Percentiles rank a stretch among this genome's conserved stretches.
Conservation (phyloP, 2,888 invertebrate species). For the Philonicus albiceps region DNA sequence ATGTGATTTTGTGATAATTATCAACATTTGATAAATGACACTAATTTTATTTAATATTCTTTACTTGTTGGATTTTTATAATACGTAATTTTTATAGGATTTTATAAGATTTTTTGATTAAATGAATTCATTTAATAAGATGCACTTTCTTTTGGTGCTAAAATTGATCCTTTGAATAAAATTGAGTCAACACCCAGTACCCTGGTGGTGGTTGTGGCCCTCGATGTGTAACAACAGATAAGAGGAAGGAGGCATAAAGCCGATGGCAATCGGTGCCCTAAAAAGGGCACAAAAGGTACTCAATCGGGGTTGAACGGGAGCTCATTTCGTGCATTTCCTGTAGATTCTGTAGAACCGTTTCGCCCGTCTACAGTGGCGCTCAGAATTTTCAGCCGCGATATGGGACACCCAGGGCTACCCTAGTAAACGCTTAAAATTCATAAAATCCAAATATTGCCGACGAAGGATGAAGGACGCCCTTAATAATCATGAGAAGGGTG, state of each 20-base stretch:
- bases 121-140: too few relatives aligned
- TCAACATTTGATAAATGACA: too few relatives aligned
- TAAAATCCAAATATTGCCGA: neutral
- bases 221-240: neutral
- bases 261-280: neutral
- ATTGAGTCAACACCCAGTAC: neutral
- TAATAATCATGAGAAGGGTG: neutral
- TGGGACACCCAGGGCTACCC: neutral
- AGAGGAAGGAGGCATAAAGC: neutral
- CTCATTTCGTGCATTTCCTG: neutral
- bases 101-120: too few relatives aligned
- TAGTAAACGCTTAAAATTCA: neutral
- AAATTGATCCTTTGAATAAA: conserved; percentile 4
- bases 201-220: neutral
- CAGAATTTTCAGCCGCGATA: neutral
- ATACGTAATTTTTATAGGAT: too few relatives aligned
- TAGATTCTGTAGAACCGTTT: neutral
- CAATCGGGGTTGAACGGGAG: neutral
- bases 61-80: too few relatives aligned
- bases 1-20: too few relatives aligned
- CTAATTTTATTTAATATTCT: too few relatives aligned
- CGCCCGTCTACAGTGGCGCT: neutral
- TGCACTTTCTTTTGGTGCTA: neutral
- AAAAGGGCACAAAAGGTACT: neutral
- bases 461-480: neutral